Conservation (phyloP, 2,888 invertebrate species). For the Tenthredo distinguenda region DNA sequence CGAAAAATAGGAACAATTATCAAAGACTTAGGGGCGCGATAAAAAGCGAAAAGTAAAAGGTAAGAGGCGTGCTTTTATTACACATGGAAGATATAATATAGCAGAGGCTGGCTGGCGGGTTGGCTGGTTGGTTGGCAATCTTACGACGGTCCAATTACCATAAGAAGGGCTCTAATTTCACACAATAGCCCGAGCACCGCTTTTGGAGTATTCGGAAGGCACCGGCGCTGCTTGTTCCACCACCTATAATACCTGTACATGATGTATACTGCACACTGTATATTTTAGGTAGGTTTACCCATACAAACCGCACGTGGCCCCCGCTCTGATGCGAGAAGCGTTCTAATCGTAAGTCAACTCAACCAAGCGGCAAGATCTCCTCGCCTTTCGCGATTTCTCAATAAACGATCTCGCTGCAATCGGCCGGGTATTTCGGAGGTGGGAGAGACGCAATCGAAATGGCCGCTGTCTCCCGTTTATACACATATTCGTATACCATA, state of each 20-base stretch:
- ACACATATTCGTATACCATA: too few species aligned
- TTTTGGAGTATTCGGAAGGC: conserved; percentile 52
- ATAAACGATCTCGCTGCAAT: conserved; percentile 19
- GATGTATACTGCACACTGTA: not conserved
- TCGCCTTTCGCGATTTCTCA: conserved; percentile 21
- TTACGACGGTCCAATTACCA: conserved; percentile 75
- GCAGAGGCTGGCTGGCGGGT: conserved; percentile 42
- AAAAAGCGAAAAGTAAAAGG: conserved; percentile 26
- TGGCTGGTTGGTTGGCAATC: conserved; percentile 69
- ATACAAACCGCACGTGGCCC: conserved; percentile 21
- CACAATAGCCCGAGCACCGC: conserved; percentile 68
- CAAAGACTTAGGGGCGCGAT: conserved; percentile 22
- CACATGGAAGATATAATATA: conserved; percentile 15
- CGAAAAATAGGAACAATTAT: conserved; percentile 30
- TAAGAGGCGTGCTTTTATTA: conserved; percentile 16
- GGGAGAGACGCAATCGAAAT: conserved; percentile 30
- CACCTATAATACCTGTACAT: conserved; percentile 2
- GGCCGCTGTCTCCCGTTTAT: conserved; percentile 19
- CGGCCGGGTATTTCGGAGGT: not conserved
- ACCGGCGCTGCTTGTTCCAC: not conserved
- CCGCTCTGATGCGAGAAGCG: not conserved
- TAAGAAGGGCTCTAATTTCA: conserved; percentile 76
- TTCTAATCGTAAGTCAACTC: not conserved
- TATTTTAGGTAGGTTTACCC: not conserved
- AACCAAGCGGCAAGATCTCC: not conserved